Evolutionary conservation across 2,888 invertebrate genomes (phyloP), one percentile per base, ranked within the genome.

Genomic region (Labia minor): DNA sequence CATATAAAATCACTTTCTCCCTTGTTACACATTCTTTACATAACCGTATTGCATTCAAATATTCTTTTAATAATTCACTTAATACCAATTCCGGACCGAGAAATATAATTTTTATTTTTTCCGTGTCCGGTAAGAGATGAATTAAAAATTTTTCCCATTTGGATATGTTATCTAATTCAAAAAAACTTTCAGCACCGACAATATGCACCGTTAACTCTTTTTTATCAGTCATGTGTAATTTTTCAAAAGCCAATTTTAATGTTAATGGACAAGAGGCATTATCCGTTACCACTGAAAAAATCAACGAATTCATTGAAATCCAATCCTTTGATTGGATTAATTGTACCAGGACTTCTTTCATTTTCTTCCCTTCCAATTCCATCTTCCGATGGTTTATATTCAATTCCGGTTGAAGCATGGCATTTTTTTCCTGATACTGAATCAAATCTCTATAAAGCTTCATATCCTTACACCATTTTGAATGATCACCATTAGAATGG

Each of bases 91-190:
- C 86, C 0, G 85, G 84, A 0, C 87, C 87, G 26, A 87, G 77
- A 64, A 89, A 84, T 0, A 84, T 81, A 1, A 89, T 77, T 64
- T 78, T 80, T 1, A 89, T 72, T 49, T 77, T 79, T 65, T 80
- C 79, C 0, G 87, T 72, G 0, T 79, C 76, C 0, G 86, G 85
- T 3, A 82, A 75, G 33, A 86, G 79, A 73, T 89, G 88, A 0
- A 88, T 74, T 69, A 88, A 83, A 73, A 88, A 83, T 61, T 82
- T 79, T 73, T 89, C 89, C 89, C 89, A 89, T 68, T 86, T 86
- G 66, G 82, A 81, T 1, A 88, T 76, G 14, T 82, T 81, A 69
- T 85, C 84, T 0, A 86, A 86, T 76, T 89, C 89, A 72, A 87
- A 89, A 67, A 87, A 86, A 21, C 87, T 79, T 74, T 89, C 89